Evolutionary conservation across 2,113 vertebrate genomes (phyloP).

Genomic region (Hypanus sabinus): DNA sequence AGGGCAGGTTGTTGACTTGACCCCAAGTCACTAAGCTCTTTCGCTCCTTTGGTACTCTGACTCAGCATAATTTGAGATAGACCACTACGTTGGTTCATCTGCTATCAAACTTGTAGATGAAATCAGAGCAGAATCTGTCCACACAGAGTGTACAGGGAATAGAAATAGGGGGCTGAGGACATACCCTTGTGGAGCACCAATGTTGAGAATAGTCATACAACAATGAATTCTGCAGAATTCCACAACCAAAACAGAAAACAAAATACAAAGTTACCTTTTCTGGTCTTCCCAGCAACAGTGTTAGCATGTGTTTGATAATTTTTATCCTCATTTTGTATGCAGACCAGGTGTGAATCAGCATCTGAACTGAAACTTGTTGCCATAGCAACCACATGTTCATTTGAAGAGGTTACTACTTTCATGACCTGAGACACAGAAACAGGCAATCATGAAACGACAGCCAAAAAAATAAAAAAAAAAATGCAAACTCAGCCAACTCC

Average conservation of each 20-base stretch:
- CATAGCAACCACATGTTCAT: slow-evolving; percentile 87
- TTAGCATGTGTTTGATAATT: slow-evolving; percentile 80
- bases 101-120: too few relatives aligned
- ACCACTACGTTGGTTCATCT: too few relatives aligned
- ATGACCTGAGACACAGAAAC: slow-evolving; percentile 64
- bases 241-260: background rate
- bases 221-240: background rate
- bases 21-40: too few relatives aligned
- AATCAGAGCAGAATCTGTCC: too few relatives aligned
- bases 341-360: slow-evolving; percentile 89
- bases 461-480: too few relatives aligned
- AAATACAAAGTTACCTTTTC: slow-evolving; percentile 64
- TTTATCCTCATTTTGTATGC: slow-evolving; percentile 77
- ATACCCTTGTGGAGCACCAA: too few relatives aligned
- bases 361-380: slow-evolving; percentile 76
- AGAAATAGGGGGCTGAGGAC: too few relatives aligned
- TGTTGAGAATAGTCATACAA: background rate
- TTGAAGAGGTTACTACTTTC: slow-evolving; percentile 76
- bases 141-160: too few relatives aligned
- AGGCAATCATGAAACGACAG: background rate
- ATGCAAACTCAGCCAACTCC: too few relatives aligned
- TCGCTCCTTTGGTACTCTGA: too few relatives aligned
- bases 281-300: slow-evolving; percentile 70
- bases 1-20: too few relatives aligned
- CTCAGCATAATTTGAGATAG: too few relatives aligned